Evolutionary conservation across 2,797 vertebrate genomes (phyloP).

Genomic region (Cuniculus paca): DNA sequence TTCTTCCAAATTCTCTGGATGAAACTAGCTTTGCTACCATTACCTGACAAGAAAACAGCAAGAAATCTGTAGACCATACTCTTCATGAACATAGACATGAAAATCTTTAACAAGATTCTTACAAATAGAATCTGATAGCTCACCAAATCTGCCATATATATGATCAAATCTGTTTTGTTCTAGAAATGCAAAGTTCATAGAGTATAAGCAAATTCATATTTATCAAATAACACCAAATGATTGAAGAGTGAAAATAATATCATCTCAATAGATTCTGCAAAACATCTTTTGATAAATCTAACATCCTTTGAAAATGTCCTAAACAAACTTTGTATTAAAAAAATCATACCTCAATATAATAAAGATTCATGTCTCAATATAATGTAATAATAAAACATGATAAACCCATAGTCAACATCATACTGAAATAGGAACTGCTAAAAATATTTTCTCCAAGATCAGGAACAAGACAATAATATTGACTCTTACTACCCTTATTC

Average conservation of each 20-base stretch:
- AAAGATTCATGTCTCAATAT: not conserved
- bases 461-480: not conserved
- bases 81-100: not conserved
- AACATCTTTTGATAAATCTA: not conserved
- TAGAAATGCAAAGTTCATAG: not conserved
- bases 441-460: not conserved
- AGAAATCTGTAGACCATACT: not conserved
- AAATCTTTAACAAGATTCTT: not conserved
- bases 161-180: not conserved
- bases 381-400: not conserved
- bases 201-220: not conserved
- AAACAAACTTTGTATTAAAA: too few relatives aligned
- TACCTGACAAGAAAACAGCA: not conserved
- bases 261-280: not conserved
- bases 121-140: not conserved
- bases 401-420: not conserved
- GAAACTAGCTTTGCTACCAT: not conserved
- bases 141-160: not conserved
- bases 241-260: not conserved
- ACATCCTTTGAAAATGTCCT: not conserved
- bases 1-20: not conserved
- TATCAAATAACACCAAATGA: not conserved
- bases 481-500: not conserved
- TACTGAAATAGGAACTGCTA: not conserved
- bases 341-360: not conserved